These are phyloP conservation scores for Sphecodes monilicornis DNA, from an alignment of 2,888 invertebrate species.

Conservation along the genomic window DNA sequence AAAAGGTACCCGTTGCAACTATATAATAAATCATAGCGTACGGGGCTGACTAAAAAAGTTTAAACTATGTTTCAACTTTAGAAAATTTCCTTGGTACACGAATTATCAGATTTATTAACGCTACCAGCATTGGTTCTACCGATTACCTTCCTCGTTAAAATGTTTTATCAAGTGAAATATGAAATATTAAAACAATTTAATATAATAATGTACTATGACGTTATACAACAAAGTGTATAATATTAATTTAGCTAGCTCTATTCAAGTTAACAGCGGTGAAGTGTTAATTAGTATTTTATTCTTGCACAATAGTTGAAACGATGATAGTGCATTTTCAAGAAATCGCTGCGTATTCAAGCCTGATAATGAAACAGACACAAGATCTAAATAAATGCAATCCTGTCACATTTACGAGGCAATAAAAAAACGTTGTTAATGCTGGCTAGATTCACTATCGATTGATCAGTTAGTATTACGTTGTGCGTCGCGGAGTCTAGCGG, in stretches of 20 bases:
- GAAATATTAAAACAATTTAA: neutral
- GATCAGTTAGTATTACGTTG: neutral
- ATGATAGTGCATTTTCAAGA: neutral
- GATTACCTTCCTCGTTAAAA: neutral
- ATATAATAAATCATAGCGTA: too few relatives aligned
- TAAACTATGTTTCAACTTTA: too few relatives aligned
- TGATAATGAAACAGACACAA: neutral
- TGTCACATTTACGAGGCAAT: neutral
- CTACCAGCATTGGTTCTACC: neutral
- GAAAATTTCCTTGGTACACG: too few relatives aligned
- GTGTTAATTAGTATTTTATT: too few relatives aligned
- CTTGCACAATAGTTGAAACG: neutral
- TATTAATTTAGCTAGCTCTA: neutral
- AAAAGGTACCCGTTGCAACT: too few relatives aligned
- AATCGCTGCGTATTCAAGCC: neutral
- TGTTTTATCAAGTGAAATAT: neutral
- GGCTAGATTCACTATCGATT: neutral
- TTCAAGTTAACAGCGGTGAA: too few relatives aligned
- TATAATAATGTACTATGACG: neutral
- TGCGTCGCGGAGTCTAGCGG: too few relatives aligned
- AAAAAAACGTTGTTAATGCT: neutral
- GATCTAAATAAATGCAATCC: neutral
- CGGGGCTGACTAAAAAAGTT: too few relatives aligned
- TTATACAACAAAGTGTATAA: neutral
- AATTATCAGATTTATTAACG: too few relatives aligned